Percentiles rank a stretch among this genome's conserved stretches.
phyloP scores from a whole-genome alignment of 2,888 invertebrate genomes.

The Steinernema scapterisci region DNA sequence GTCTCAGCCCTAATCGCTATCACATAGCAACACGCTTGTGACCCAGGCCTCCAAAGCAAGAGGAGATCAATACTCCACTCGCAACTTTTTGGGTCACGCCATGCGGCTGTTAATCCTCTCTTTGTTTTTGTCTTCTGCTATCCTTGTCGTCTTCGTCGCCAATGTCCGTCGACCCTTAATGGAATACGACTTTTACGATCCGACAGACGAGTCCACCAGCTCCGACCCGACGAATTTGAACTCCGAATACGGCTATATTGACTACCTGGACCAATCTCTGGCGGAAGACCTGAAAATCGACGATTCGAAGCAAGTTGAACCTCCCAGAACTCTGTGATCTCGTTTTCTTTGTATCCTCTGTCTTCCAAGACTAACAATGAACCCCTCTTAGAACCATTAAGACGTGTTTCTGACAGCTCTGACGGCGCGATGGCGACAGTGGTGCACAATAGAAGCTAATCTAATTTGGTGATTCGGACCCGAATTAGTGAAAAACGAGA shows the following conservation, averaged over 20 bases:
- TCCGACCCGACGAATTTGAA: neutral
- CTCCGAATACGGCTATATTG: neutral
- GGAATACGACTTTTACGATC: neutral
- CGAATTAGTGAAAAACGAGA: too few relatives aligned
- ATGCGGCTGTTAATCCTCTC: too few relatives aligned
- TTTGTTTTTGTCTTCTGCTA: too few relatives aligned
- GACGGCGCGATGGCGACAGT: neutral
- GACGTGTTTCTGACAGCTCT: neutral
- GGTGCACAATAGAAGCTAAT: neutral
- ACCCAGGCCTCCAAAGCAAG: too few relatives aligned
- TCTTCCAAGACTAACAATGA: neutral
- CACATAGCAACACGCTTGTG: too few relatives aligned
- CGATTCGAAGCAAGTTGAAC: neutral
- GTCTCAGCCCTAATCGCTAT: too few relatives aligned
- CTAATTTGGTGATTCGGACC: neutral
- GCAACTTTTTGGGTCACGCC: too few relatives aligned
- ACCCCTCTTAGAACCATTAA: neutral
- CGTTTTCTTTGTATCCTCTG: neutral
- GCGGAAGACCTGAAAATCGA: neutral
- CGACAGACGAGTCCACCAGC: neutral
- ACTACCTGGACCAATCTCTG: neutral
- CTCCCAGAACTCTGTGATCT: neutral
- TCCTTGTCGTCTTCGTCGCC: too few relatives aligned
- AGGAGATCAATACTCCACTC: too few relatives aligned
- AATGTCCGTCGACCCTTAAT: too few relatives aligned